A percentile compares a stretch with the other conserved stretches of the same genome.
phyloP scores from a whole-genome alignment of 2,113 vertebrate species.

The Paratilapia polleni region DNA sequence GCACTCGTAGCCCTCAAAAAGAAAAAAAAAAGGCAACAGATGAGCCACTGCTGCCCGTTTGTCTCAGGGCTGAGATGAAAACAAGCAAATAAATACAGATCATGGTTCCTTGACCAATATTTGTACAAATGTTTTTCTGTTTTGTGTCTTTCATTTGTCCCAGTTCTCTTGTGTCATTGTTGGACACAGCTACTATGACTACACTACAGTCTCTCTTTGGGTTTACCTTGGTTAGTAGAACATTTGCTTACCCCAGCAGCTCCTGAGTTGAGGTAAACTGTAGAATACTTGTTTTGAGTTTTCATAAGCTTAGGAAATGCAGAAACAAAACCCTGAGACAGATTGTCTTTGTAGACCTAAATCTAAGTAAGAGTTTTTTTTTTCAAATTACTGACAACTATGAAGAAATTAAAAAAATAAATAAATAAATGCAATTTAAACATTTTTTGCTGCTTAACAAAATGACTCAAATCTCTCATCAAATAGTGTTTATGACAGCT shows the following conservation, averaged over 20 bases:
- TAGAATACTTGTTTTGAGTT: neutral
- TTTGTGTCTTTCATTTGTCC: neutral
- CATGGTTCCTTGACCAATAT: neutral
- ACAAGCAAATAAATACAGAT: slow-evolving; percentile 14
- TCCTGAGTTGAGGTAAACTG: neutral
- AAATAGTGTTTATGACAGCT: neutral
- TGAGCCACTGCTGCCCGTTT: neutral
- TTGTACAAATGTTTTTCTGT: neutral
- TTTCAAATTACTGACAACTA: neutral
- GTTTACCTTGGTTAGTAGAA: neutral
- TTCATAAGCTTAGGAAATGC: neutral
- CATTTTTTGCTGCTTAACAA: neutral
- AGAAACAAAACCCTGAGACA: neutral
- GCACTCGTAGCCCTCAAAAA: neutral
- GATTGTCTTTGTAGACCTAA: neutral
- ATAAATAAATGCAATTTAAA: too few species aligned
- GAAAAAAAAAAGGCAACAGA: neutral
- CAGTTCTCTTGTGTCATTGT: neutral
- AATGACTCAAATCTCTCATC: neutral
- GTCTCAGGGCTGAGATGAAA: neutral
- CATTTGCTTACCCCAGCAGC: neutral
- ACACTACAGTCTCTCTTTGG: neutral
- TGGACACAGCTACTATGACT: neutral
- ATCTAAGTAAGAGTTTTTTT: neutral
- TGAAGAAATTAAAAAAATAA: neutral